A percentile compares a stretch with the other conserved stretches of the same genome.
phyloP scores from a whole-genome alignment of 1,140 invertebrate genomes.

The Laupala kohalensis region DNA sequence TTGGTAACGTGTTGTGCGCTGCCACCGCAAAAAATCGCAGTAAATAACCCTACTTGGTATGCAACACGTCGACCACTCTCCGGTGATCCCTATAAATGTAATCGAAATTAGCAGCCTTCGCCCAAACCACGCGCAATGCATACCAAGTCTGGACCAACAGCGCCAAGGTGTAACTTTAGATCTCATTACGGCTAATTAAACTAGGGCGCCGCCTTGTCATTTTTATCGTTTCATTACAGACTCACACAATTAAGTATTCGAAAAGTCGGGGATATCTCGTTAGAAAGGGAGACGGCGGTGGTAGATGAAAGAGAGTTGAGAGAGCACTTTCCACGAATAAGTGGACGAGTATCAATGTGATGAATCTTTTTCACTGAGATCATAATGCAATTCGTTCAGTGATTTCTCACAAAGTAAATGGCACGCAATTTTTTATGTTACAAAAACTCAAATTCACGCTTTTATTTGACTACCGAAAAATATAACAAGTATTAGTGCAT shows the following conservation, averaged over 20 bases:
- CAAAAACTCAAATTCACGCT: too few relatives aligned
- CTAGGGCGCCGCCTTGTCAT: not conserved
- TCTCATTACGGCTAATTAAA: not conserved
- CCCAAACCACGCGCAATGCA: not conserved
- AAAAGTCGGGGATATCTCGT: not conserved
- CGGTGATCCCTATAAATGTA: not conserved
- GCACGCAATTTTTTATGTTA: too few relatives aligned
- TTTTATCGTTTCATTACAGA: not conserved
- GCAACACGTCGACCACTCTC: not conserved
- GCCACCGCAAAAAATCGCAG: not conserved
- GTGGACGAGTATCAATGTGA: too few relatives aligned
- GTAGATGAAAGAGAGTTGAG: not conserved
- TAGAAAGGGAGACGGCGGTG: not conserved
- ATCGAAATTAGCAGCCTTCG: not conserved
- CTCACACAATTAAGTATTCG: not conserved
- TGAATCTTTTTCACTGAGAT: too few relatives aligned
- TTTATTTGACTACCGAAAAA: too few relatives aligned
- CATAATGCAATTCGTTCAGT: too few relatives aligned
- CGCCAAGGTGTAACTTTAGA: not conserved
- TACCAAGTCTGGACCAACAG: not conserved
- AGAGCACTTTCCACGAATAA: too few relatives aligned
- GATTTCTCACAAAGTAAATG: too few relatives aligned
- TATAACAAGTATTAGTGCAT: too few relatives aligned
- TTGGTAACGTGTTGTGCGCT: not conserved
- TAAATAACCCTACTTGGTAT: not conserved